Evolutionary conservation across 2,797 vertebrate genomes (phyloP), one percentile per base, ranked within the genome.

Genomic region (Semotilus atromaculatus): DNA sequence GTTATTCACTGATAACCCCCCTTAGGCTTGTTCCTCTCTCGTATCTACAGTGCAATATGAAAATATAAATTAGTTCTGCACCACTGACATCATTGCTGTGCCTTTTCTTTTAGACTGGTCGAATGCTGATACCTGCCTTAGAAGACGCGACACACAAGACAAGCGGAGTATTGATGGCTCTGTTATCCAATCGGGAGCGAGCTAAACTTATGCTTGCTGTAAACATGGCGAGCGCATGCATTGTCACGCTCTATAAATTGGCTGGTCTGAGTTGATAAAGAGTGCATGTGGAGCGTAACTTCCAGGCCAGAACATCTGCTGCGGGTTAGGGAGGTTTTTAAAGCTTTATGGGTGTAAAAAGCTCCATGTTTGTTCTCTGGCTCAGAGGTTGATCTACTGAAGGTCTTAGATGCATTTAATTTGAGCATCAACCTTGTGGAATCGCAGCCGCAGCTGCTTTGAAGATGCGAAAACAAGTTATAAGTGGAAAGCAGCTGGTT

Each of bases 11-110:
- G 91, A 92, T 92, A 92, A 91, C 88, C 87, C 81, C 85, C 89
- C 87, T 84, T 71, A 88, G 86, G 89, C 86, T 84, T 76, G 88
- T 86, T 91, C 82, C 86, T 82, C 76, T 79, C 86, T 85, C 67
- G 60, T 83, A 71, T 85, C 86, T 77, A 83, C 84, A 88, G 86
- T 81, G 88, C 88, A 93, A 89, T 92, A 90, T 90, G 88, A 91
- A 92, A 89, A 90, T 92, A 90, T 86, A 91, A 94, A 95, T 94
- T 93, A 91, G 90, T 91, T 93, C 90, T 90, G 89, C 92, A 92
- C 81, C 82, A 88, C 88, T 86, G 85, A 88, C 85, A 82, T 88
- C 84, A 88, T 64, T 70, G 64, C 85, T 84, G 76, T 84, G 85
- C 89, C 90, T 90, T 88, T 90, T 58, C 43, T 48, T 60, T 68